Evolutionary conservation across 1,140 invertebrate genomes (phyloP).

Genomic region (Dendrolimus punctatus): DNA sequence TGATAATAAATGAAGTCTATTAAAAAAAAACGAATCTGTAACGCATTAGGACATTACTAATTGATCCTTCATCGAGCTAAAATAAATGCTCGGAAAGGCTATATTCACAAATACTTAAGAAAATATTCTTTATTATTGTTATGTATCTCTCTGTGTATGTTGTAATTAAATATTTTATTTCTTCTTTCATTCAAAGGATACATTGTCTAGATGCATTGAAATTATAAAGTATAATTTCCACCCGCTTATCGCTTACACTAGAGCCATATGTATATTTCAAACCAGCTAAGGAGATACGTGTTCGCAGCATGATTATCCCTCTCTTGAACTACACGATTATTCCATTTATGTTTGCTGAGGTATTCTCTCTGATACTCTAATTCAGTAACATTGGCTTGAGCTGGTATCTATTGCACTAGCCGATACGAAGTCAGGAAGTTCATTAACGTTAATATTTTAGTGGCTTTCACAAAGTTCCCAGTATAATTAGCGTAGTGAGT

Average conservation of each 20-base stretch:
- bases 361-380: slow-evolving; percentile 33
- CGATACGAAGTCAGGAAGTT: slow-evolving; percentile 8
- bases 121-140: too few species aligned
- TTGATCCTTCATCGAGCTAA: too few species aligned
- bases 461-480: slow-evolving; percentile 6
- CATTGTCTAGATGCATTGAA: too few species aligned
- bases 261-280: slow-evolving; percentile 11
- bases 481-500: slow-evolving; percentile 2
- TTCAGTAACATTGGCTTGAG: slow-evolving; percentile 30
- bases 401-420: slow-evolving; percentile 26
- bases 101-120: too few species aligned
- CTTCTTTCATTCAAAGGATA: too few species aligned
- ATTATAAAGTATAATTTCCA: slow-evolving; percentile 5
- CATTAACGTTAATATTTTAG: slow-evolving; percentile 20
- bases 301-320: slow-evolving; percentile 34
- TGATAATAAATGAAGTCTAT: too few species aligned
- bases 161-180: too few species aligned
- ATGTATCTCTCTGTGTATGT: too few species aligned
- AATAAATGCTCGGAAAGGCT: too few species aligned
- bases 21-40: too few species aligned
- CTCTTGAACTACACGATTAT: slow-evolving; percentile 49
- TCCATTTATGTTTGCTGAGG: slow-evolving; percentile 49
- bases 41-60: too few species aligned
- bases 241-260: slow-evolving; percentile 15
- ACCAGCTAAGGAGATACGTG: slow-evolving; percentile 24